Conservation (phyloP, 1,140 invertebrate species). For the Neelides sp. region DNA sequence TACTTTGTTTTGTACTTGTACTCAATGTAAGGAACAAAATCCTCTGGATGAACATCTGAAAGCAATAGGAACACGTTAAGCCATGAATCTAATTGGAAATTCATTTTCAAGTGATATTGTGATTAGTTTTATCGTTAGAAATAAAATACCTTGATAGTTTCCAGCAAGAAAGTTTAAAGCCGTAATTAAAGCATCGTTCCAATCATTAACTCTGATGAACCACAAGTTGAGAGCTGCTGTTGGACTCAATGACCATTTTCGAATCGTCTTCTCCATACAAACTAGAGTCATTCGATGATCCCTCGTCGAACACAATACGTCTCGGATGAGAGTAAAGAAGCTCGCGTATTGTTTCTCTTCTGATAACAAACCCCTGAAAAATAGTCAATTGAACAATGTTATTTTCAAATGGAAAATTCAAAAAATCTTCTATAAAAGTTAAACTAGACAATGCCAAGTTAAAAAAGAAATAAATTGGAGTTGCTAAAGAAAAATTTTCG, state of each 20-base stretch:
- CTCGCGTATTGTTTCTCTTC: conserved; percentile 43
- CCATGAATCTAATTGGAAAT: no score
- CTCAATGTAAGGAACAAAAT: conserved; percentile 86
- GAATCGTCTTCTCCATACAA: conserved; percentile 60
- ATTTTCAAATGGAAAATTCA: neutral
- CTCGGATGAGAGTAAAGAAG: conserved; percentile 67
- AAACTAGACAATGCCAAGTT: no score
- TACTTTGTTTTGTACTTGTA: conserved; percentile 54
- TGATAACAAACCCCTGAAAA: conserved; percentile 18
- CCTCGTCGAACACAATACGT: conserved; percentile 66
- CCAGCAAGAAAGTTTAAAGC: conserved; percentile 78
- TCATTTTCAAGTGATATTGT: neutral
- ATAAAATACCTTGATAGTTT: conserved; percentile 51
- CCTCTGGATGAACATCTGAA: conserved; percentile 56
- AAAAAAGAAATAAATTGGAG: no score
- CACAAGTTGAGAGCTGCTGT: conserved; percentile 71
- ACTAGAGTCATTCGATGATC: conserved; percentile 61
- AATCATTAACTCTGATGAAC: conserved; percentile 55
- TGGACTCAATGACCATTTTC: conserved; percentile 65
- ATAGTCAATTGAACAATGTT: neutral
- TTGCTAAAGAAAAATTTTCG: no score
- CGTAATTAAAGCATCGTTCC: conserved; percentile 61
- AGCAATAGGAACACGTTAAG: conserved; percentile 4
- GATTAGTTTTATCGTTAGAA: no score
- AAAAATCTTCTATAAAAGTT: neutral